A percentile compares a stretch with the other conserved stretches of the same genome.
phyloP scores from a whole-genome alignment of 2,888 invertebrate species.

The Pimpla rufipes region DNA sequence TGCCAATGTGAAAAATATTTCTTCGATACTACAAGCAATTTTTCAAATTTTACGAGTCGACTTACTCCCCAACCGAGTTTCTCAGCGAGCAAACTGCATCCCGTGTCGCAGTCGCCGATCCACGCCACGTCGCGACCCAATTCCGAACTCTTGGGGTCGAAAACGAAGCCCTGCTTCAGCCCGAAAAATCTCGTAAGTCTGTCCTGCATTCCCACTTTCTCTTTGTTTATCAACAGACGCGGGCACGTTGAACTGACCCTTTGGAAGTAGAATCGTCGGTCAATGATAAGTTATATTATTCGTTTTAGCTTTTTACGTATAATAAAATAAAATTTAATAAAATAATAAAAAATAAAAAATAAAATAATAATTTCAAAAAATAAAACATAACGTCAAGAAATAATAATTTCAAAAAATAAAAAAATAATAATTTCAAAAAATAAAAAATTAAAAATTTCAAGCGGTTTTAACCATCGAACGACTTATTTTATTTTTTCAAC shows the following conservation, averaged over 20 bases:
- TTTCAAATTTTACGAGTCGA: conserved; percentile 9
- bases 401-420: no score
- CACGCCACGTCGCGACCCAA: conserved; percentile 91
- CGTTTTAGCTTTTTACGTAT: no score
- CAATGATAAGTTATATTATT: neutral
- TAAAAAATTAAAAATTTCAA: no score
- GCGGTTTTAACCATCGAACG: no score
- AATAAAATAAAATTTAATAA: no score
- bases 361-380: no score
- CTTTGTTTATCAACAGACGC: conserved; percentile 94
- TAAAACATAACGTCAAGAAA: no score
- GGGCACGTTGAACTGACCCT: conserved; percentile 91
- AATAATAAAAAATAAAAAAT: neutral
- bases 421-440: no score
- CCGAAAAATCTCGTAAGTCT: conserved; percentile 83
- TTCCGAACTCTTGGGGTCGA: conserved; percentile 88
- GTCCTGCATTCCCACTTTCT: conserved; percentile 86
- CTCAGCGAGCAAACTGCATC: conserved; percentile 91
- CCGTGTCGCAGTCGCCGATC: conserved; percentile 94
- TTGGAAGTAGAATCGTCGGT: conserved; percentile 35
- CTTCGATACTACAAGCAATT: neutral
- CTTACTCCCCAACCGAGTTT: conserved; percentile 93
- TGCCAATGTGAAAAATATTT: neutral
- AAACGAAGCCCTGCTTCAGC: conserved; percentile 88
- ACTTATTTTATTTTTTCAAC: no score